Conservation (phyloP, 35 echinoderm and acorn worm species). For the Ptychodera flava region DNA sequence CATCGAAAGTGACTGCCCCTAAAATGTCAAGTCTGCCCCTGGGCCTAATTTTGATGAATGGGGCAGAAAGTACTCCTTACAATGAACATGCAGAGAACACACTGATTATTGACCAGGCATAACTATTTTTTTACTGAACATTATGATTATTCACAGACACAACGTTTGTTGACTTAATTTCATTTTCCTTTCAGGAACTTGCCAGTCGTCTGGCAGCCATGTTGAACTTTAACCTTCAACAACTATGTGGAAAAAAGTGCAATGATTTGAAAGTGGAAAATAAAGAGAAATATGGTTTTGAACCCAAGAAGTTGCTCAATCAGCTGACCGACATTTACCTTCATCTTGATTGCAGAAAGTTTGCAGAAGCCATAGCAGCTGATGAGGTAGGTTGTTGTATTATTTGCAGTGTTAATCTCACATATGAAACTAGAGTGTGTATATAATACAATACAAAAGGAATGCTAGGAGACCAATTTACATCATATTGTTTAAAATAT, state of each 20-base stretch:
- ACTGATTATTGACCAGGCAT: no score
- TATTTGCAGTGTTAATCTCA: neutral
- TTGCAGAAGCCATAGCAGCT: slow-evolving; percentile 60
- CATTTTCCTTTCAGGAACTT: slow-evolving; percentile 57
- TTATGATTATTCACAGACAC: no score
- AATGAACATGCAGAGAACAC: no score
- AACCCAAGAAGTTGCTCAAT: slow-evolving; percentile 88
- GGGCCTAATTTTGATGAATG: no score
- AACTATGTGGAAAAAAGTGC: slow-evolving; percentile 78
- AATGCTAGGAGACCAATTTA: neutral
- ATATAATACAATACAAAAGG: neutral
- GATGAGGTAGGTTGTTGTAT: slow-evolving; percentile 83
- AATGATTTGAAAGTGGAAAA: slow-evolving; percentile 93
- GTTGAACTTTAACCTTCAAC: slow-evolving; percentile 96
- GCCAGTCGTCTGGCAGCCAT: slow-evolving; percentile 78
- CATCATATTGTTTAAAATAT: neutral
- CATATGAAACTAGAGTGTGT: neutral
- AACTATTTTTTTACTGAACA: no score
- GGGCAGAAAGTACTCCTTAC: no score
- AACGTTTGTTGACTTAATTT: no score
- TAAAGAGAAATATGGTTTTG: slow-evolving; percentile 95
- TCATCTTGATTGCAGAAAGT: slow-evolving; percentile 72
- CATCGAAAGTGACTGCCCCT: no score
- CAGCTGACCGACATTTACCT: slow-evolving; percentile 90
- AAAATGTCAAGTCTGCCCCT: no score